Conservation (phyloP, 2,888 invertebrate genomes). For the Caenorhabditis afra region DNA sequence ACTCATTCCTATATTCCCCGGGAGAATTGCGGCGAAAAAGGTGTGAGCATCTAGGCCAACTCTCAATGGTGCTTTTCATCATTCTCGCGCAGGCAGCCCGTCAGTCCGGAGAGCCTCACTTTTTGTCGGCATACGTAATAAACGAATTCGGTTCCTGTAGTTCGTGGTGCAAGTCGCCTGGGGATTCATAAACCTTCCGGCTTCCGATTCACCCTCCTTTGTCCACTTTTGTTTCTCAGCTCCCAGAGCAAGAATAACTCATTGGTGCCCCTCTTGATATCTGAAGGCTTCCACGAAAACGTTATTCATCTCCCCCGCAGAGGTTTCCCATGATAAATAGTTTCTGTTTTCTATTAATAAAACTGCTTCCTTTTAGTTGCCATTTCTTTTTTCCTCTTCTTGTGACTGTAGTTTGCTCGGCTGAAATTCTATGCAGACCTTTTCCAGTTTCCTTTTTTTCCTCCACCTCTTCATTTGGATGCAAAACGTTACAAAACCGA, state of each 20-base stretch:
- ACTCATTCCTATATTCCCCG: constrained; percentile 50
- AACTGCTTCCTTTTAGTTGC: too few relatives aligned
- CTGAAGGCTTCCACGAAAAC: constrained; percentile 8
- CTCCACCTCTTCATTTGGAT: constrained; percentile 23
- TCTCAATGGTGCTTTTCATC: constrained; percentile 63
- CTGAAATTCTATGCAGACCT: not conserved
- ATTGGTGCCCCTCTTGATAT: constrained; percentile 35
- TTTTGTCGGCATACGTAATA: constrained; percentile 59
- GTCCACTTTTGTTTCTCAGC: constrained; percentile 20
- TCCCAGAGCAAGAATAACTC: constrained; percentile 39
- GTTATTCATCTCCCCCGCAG: constrained; percentile 25
- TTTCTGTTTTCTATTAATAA: constrained; percentile 3
- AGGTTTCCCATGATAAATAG: constrained; percentile 16
- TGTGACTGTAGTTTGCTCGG: constrained; percentile 19
- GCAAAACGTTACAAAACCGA: constrained; percentile 28
- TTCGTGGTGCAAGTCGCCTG: constrained; percentile 29
- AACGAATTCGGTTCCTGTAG: constrained; percentile 61
- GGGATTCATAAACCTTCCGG: constrained; percentile 53
- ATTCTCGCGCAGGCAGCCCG: constrained; percentile 49
- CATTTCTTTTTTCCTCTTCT: too few relatives aligned
- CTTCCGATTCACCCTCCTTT: constrained; percentile 10
- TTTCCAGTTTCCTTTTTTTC: constrained; percentile 18
- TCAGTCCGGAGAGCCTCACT: constrained; percentile 25
- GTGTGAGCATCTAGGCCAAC: constrained; percentile 52
- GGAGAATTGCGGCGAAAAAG: constrained; percentile 40